Conservation (phyloP, 2,113 vertebrate species). For the rat (Rattus norvegicus) region DNA sequence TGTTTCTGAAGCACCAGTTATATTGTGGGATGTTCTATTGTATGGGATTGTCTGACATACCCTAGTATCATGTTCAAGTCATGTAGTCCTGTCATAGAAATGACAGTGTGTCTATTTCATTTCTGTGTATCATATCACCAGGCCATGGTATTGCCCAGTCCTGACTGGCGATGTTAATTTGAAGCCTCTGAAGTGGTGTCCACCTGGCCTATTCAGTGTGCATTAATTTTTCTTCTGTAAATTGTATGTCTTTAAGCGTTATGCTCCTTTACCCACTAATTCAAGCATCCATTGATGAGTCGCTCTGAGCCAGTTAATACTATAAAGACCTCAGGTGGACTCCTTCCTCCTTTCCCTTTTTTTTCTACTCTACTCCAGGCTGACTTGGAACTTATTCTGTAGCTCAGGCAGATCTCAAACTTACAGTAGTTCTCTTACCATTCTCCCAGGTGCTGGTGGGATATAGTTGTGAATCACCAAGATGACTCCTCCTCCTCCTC, state of each 20-base stretch:
- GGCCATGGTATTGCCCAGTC: background rate
- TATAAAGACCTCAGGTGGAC: background rate
- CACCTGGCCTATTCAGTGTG: background rate
- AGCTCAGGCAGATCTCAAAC: background rate
- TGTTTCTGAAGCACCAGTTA: background rate
- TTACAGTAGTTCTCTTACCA: background rate
- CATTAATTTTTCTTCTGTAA: background rate
- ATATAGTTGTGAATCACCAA: background rate
- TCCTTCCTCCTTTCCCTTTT: background rate
- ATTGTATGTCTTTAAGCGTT: background rate
- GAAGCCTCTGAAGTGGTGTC: background rate
- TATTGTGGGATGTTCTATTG: background rate
- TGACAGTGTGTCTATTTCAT: fast-evolving
- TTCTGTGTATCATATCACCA: background rate
- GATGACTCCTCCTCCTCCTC: too few relatives aligned
- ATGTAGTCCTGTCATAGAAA: background rate
- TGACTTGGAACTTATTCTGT: background rate
- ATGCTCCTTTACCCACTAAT: background rate
- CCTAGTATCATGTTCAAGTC: background rate
- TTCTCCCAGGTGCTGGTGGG: background rate
- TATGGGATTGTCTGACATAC: background rate
- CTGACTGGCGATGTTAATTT: background rate
- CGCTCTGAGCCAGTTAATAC: background rate
- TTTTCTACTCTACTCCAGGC: background rate
- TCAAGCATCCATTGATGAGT: background rate